Evolutionary conservation across 2,797 vertebrate species (phyloP).

Genomic region (Poeciliopsis presidionis): DNA sequence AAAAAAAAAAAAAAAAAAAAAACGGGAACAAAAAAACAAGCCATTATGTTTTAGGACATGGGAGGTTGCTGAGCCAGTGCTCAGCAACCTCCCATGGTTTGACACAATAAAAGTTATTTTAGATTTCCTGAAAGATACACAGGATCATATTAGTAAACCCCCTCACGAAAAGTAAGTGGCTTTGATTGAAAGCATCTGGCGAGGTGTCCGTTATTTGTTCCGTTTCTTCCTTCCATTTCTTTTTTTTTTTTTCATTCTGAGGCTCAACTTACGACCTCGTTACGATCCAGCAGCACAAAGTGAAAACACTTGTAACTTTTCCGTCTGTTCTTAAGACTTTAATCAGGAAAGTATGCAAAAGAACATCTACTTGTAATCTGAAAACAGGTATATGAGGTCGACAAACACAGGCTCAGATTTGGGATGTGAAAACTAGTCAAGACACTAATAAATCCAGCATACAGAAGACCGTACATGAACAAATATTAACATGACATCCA

Average conservation of each 20-base stretch:
- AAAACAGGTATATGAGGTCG: conserved; percentile 14
- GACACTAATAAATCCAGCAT: conserved; percentile 6
- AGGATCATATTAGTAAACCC: not conserved
- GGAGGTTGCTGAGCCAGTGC: not conserved
- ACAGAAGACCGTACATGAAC: conserved; percentile 28
- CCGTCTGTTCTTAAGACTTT: not conserved
- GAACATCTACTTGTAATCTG: not conserved
- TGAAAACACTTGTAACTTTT: not conserved
- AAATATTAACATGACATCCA: conserved; percentile 38
- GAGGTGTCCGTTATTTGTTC: not conserved
- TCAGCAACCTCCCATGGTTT: no score
- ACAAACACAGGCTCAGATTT: conserved; percentile 10
- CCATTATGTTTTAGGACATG: not conserved
- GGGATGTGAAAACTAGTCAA: not conserved
- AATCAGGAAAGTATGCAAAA: not conserved
- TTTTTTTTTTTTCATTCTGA: not conserved
- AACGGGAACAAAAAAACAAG: not conserved
- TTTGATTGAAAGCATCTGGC: not conserved
- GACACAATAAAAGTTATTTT: not conserved
- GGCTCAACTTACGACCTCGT: not conserved
- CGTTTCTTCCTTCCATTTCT: not conserved
- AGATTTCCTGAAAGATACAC: not conserved
- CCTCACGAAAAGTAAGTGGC: not conserved
- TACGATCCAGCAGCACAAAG: not conserved
- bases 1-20: not conserved